Evolutionary conservation across 2,888 invertebrate genomes (phyloP), one percentile per base, ranked within the genome.

Genomic region (Limnephilus lunatus): DNA sequence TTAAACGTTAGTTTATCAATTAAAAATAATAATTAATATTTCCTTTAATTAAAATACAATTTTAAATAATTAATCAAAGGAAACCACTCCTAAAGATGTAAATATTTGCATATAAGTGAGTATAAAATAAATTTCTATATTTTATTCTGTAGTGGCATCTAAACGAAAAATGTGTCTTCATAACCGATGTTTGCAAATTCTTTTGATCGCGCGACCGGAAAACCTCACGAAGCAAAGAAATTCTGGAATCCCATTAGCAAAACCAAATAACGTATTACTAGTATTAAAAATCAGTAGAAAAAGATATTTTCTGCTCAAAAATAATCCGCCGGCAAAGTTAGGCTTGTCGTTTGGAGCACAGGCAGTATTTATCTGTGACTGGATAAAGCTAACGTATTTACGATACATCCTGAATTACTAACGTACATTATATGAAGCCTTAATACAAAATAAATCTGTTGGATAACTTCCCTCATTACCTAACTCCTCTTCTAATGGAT

Each of bases 361-460:
- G 30, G 86, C n/a, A 44, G 86, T 86, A 44, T 30, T 83, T 32
- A 83, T 35, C 44, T 44, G 44, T 44, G 86, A 44, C 39, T 15
- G 35, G 30, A 39, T 25, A 44, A 35, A 44, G 30, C 86, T 30
- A 44, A 86, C 44, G n/a, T 86, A 44, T 86, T 86, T 86, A 35
- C 85, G 35, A 85, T 90, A 80, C 85, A 80, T 39, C 68, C 12
- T 39, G 11, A 90, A 90, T 90, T 30, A 90, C 90, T 82, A 48
- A n/a, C 44, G 81, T 81, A 90, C 32, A 68, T 86, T 88, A 86
- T 89, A 86, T 89, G 92, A 88, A 53, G 68, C 86, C 53, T 91
- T 91, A 92, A 92, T 92, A 91, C 89, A 88, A 87, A 93, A 92
- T 93, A 92, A 92, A 93, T 93, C 92, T 91, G 82, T 89, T 92